Conservation (phyloP, 2,797 vertebrate genomes). For the Clamator glandarius region DNA sequence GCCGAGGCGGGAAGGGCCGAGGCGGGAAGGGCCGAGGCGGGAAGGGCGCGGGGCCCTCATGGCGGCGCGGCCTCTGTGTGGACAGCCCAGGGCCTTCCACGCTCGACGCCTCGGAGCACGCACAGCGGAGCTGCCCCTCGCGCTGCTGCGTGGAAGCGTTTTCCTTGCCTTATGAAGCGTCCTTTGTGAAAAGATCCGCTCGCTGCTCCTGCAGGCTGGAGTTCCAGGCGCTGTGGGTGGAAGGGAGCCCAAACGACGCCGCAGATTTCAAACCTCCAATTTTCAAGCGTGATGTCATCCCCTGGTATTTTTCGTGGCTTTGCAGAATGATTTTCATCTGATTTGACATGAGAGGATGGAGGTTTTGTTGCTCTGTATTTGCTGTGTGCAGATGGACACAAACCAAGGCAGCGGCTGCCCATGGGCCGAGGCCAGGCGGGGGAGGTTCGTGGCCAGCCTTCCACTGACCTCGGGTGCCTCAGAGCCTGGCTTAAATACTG, state of each 20-base stretch:
- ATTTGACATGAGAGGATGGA: not conserved
- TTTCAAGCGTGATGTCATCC: not conserved
- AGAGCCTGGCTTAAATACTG: not conserved
- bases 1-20: too few species aligned
- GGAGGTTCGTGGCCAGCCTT: slow-evolving; percentile 36
- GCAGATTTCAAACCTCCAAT: not conserved
- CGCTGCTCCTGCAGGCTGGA: not conserved
- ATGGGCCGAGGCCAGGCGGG: not conserved
- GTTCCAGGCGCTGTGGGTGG: not conserved
- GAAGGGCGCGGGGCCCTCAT: too few species aligned
- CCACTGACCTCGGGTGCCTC: not conserved
- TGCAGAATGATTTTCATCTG: not conserved
- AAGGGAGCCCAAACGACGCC: not conserved
- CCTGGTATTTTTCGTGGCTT: not conserved
- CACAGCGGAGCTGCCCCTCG: not conserved
- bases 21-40: too few species aligned
- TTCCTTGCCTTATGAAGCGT: slow-evolving; percentile 7
- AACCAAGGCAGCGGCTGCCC: not conserved
- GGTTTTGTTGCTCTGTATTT: not conserved
- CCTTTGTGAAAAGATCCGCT: slow-evolving; percentile 42
- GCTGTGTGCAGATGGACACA: not conserved
- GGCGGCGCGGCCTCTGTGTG: too few species aligned
- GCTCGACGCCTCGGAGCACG: too few species aligned
- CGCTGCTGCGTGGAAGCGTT: not conserved
- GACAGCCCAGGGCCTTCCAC: too few species aligned